Percentiles rank a stretch among this genome's conserved stretches.
Evolutionary conservation across 2,888 invertebrate genomes (phyloP).

Genomic region (Amorpha juglandis): DNA sequence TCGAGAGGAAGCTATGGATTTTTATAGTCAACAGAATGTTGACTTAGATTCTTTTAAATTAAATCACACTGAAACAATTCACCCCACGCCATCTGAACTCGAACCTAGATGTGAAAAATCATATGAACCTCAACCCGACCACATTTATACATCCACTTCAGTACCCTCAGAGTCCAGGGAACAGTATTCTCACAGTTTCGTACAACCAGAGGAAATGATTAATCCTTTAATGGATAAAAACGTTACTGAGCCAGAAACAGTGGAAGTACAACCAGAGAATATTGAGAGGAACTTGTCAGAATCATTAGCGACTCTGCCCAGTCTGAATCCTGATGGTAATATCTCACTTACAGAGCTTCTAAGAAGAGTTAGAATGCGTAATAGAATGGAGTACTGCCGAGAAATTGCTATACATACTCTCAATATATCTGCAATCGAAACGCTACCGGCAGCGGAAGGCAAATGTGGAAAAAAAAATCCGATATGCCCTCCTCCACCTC

Average conservation of each 20-base stretch:
- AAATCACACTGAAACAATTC: neutral
- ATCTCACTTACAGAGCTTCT: slow-evolving; percentile 57
- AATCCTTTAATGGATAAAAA: slow-evolving; percentile 28
- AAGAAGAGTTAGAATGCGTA: slow-evolving; percentile 53
- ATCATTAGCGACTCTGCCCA: slow-evolving; percentile 35
- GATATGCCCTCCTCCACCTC: slow-evolving; percentile 42
- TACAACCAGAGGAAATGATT: slow-evolving; percentile 30
- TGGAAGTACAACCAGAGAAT: neutral
- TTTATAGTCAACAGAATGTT: neutral
- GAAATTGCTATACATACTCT: slow-evolving; percentile 30
- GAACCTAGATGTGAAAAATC: neutral
- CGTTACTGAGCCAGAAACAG: neutral
- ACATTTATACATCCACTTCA: slow-evolving; percentile 1
- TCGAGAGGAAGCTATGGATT: slow-evolving; percentile 27
- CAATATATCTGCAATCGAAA: slow-evolving; percentile 31
- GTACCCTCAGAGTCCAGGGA: slow-evolving; percentile 20
- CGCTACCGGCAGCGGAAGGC: slow-evolving; percentile 38
- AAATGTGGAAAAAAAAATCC: slow-evolving; percentile 42
- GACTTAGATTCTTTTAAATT: neutral
- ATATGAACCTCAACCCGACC: neutral
- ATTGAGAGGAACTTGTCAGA: slow-evolving; percentile 11
- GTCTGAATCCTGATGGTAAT: slow-evolving; percentile 35
- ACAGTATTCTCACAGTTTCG: slow-evolving; percentile 31
- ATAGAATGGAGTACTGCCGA: slow-evolving; percentile 42
- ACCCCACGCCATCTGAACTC: neutral